Evolutionary conservation across 2,113 vertebrate species (phyloP), one percentile per base, ranked within the genome.

Genomic region (Gymnocephalus cernua): DNA sequence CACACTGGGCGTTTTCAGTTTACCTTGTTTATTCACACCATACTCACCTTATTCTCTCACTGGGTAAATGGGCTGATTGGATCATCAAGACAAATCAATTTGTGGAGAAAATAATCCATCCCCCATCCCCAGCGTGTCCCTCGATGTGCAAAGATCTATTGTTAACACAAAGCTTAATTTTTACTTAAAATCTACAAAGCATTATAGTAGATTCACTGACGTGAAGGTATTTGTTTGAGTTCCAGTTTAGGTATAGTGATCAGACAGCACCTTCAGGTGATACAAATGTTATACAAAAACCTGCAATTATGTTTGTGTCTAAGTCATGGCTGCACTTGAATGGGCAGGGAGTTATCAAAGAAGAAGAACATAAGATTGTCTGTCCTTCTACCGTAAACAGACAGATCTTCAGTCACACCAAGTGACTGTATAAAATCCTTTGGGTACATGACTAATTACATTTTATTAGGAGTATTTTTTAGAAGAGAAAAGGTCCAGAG

Each of bases 281-380:
- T 32, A 32, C 3, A n/a, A 16, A 47, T 41, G 25, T 47, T 47
- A 57, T 48, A n/a, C 13, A 38, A 9, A 68, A 61, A 59, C 75
- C 79, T 64, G 10, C 41, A 74, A 77, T 88, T 82, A 75, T 58
- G 11, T 73, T 6, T 66, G 41, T 25, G 32, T 74, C 35, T 87
- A 78, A 88, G 59, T 89, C 87, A 85, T 19, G 65, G 23, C 77
- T 73, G 38, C 75, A 79, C 50, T 41, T 83, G 51, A 69, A 50
- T 48, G 74, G 32, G 10, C 19, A 29, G n/a, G 27, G 29, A 38
- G 47, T 63, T 58, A 57, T 38, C 38, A 70, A 76, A 59, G 45
- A 63, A 67, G 61, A 45, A 71, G 65, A 72, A 47, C 2, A 10
- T 5, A 67, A 7, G 9, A 27, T 3, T 19, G 6, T 67, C 48